Evolutionary conservation across 2,888 invertebrate genomes (phyloP).

Genomic region (Hypena proboscidalis): DNA sequence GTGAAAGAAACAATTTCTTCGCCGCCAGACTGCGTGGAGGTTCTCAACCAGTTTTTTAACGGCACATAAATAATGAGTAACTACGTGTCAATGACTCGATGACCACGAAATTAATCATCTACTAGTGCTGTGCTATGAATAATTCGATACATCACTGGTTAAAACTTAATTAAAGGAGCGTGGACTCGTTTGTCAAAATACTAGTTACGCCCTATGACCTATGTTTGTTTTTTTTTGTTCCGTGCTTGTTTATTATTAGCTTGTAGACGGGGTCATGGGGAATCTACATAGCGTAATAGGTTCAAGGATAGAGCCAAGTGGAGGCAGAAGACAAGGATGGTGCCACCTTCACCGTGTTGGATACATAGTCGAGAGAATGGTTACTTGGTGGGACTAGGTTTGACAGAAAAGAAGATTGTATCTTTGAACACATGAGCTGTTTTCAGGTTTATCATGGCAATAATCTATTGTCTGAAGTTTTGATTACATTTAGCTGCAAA

Average conservation of each 20-base stretch:
- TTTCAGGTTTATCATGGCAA: too few species aligned
- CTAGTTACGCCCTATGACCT: constrained; percentile 15
- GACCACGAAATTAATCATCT: constrained; percentile 26
- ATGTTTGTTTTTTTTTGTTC: constrained; percentile 8
- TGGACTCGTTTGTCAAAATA: constrained; percentile 22
- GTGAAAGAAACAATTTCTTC: not conserved
- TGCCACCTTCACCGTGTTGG: too few species aligned
- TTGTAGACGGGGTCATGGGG: too few species aligned
- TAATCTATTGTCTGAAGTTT: too few species aligned
- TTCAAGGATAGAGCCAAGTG: too few species aligned
- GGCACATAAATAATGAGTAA: constrained; percentile 9
- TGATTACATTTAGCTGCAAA: too few species aligned
- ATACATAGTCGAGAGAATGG: too few species aligned
- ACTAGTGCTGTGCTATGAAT: constrained; percentile 23
- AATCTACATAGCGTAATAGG: too few species aligned
- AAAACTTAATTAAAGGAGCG: constrained; percentile 23
- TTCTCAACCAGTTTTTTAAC: constrained; percentile 3
- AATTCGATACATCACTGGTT: constrained; percentile 29
- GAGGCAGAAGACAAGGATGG: too few species aligned
- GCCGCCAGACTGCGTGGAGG: not conserved
- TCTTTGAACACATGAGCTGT: too few species aligned
- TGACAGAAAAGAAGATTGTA: too few species aligned
- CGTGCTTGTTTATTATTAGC: not conserved
- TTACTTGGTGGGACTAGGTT: too few species aligned
- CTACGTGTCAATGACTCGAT: constrained; percentile 23